Conservation (phyloP, 2,113 vertebrate genomes). For the Upupa epops region DNA sequence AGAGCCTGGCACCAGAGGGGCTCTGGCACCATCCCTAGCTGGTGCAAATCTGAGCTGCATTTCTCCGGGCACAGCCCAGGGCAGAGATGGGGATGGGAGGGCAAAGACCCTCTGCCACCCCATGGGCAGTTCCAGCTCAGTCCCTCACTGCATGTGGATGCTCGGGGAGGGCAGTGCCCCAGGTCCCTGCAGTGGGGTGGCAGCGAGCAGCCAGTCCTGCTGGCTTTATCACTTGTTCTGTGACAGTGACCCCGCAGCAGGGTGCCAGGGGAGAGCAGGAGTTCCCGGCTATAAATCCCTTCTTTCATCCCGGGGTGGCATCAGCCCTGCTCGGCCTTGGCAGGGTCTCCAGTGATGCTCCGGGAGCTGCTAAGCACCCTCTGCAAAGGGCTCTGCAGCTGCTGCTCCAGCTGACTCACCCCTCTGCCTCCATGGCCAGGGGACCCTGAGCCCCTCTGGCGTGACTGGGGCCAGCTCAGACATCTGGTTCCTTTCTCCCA, state of each 20-base stretch:
- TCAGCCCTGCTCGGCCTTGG: neutral
- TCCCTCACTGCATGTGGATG: fast-evolving
- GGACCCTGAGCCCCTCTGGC: neutral
- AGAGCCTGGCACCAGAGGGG: neutral
- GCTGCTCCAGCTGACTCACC: neutral
- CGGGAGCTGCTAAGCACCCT: neutral
- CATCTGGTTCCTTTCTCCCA: neutral
- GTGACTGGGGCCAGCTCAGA: neutral
- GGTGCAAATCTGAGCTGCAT: neutral
- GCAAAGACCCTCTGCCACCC: fast-evolving
- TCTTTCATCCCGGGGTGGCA: neutral
- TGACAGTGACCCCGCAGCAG: fast-evolving
- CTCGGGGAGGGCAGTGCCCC: neutral
- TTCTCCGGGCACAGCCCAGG: neutral
- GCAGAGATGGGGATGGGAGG: neutral
- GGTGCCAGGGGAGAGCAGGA: neutral
- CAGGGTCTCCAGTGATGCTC: neutral
- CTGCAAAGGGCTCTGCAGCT: neutral
- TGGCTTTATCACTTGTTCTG: neutral
- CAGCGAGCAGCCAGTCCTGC: neutral
- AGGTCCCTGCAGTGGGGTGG: fast-evolving
- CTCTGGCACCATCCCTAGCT: neutral
- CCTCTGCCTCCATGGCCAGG: neutral
- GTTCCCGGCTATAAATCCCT: slow-evolving; percentile 38
- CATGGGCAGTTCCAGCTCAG: fast-evolving